These are phyloP conservation scores for Halcyon badia DNA, from an alignment of 2,797 vertebrate genomes.

Conservation along the genomic window DNA sequence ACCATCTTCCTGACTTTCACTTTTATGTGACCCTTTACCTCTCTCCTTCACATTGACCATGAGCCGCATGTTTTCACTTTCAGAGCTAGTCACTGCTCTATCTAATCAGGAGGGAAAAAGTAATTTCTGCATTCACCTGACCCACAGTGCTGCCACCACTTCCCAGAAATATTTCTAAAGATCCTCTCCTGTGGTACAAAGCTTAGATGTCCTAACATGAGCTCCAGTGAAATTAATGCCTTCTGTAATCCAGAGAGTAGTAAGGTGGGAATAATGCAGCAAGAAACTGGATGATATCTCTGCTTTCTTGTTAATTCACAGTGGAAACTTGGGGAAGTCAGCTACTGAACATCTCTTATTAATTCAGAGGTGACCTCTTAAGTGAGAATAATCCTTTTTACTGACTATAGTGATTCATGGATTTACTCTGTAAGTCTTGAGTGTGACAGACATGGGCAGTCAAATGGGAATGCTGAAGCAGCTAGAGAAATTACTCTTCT, in stretches of 20 bases:
- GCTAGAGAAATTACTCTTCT: not conserved
- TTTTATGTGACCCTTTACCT: not conserved
- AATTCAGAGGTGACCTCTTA: not conserved
- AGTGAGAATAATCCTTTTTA: slow-evolving; percentile 23
- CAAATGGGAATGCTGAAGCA: not conserved
- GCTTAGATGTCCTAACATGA: not conserved
- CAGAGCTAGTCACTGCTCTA: not conserved
- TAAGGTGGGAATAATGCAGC: not conserved
- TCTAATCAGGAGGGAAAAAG: not conserved
- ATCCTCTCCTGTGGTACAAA: not conserved
- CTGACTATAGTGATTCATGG: not conserved
- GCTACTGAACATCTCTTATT: not conserved
- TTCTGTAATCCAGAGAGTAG: not conserved
- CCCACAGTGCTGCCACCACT: not conserved
- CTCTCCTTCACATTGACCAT: not conserved
- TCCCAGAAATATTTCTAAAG: not conserved
- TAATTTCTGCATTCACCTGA: not conserved
- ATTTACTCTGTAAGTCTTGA: not conserved
- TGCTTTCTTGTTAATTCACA: not conserved
- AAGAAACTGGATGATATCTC: not conserved
- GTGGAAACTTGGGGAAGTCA: not conserved
- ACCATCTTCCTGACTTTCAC: not conserved
- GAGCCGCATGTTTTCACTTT: not conserved
- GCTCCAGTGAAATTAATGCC: not conserved
- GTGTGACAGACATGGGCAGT: not conserved